phyloP scores from a whole-genome alignment of 2,113 vertebrate species.

The Myodes glareolus region DNA sequence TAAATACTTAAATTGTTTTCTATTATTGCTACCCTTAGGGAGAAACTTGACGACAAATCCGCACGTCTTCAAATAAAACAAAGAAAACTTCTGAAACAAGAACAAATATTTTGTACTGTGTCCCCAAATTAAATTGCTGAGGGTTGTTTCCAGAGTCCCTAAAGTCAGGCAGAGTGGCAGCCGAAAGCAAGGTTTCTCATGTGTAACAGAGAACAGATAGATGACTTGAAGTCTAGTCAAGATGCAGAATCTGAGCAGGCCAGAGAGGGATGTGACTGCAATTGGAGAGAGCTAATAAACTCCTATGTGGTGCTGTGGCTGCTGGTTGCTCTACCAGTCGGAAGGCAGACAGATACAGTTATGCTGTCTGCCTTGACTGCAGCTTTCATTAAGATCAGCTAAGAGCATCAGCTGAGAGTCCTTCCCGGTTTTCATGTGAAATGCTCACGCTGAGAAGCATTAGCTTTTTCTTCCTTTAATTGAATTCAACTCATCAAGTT shows the following conservation, averaged over 20 bases:
- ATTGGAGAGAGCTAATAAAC: not conserved
- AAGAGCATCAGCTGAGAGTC: not conserved
- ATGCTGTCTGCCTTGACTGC: constrained; percentile 2
- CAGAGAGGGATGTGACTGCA: not conserved
- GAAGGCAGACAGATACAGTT: not conserved
- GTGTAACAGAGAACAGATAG: not conserved
- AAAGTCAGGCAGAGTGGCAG: not conserved
- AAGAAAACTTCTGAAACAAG: not conserved
- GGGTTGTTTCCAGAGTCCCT: not conserved
- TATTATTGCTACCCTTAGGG: not conserved
- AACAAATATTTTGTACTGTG: not conserved
- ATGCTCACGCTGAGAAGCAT: not conserved
- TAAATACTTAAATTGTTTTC: not conserved
- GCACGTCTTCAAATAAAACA: not conserved
- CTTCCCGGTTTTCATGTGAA: not conserved
- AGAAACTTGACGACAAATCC: not conserved
- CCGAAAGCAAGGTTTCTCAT: not conserved
- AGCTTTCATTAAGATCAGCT: constrained; percentile 14
- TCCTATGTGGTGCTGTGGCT: not conserved
- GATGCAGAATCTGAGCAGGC: not conserved
- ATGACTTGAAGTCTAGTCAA: not conserved
- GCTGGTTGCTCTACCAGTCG: not conserved
- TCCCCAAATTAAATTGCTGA: not conserved
- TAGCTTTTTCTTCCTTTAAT: constrained; percentile 56
- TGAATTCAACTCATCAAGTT: constrained; percentile 64